phyloP scores from a whole-genome alignment of 2,797 vertebrate species.

The Paedocypris micromegethes region DNA sequence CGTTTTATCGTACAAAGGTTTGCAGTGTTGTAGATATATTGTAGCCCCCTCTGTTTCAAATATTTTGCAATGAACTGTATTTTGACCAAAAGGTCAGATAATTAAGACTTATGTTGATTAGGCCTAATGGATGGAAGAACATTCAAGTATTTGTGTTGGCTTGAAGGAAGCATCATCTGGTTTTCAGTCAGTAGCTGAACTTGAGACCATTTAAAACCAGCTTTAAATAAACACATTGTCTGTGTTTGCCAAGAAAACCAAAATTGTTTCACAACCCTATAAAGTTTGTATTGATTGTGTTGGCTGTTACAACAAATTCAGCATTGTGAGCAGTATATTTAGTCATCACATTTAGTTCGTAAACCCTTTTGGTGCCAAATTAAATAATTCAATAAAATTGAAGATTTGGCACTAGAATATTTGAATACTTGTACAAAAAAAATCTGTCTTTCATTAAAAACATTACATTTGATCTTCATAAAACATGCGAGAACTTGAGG shows the following conservation, averaged over 20 bases:
- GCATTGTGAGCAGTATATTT: too few relatives aligned
- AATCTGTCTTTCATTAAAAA: conserved; percentile 45
- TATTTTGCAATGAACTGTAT: background rate
- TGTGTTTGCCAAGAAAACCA: background rate
- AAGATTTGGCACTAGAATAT: conserved; percentile 3
- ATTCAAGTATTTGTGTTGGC: background rate
- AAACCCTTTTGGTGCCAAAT: background rate
- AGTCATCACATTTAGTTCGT: background rate
- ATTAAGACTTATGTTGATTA: background rate
- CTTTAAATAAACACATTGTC: conserved; percentile 2
- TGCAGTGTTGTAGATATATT: conserved; percentile 12
- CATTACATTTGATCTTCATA: conserved; percentile 47
- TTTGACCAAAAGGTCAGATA: conserved; percentile 12
- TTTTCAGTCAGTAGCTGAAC: background rate
- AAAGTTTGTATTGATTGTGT: conserved; percentile 5
- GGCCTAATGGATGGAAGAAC: background rate
- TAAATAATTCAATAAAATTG: conserved; percentile 17
- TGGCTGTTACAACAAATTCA: too few relatives aligned
- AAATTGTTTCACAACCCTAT: background rate
- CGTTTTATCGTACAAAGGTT: conserved; percentile 25
- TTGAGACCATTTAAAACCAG: too few relatives aligned
- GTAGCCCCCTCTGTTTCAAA: conserved; percentile 6
- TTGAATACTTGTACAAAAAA: conserved; percentile 20
- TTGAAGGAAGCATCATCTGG: conserved; percentile 2
- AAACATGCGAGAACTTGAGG: conserved; percentile 38